These are phyloP conservation scores for Fulmarus glacialis DNA, from an alignment of 2,113 vertebrate genomes.

Conservation along the genomic window DNA sequence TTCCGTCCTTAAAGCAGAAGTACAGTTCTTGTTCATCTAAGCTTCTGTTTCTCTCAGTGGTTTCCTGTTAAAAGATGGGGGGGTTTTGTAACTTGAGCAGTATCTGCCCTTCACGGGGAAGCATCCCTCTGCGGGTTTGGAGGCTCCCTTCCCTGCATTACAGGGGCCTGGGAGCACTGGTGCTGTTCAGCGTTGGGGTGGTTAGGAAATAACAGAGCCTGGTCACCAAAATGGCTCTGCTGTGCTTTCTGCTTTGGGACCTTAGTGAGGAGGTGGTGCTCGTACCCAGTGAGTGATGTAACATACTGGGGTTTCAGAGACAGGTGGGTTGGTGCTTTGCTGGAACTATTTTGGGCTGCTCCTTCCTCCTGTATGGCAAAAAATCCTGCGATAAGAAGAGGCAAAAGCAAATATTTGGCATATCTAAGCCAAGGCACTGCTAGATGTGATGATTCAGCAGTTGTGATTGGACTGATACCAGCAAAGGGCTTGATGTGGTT, in stretches of 20 bases:
- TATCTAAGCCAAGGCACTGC: neutral
- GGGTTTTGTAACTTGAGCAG: neutral
- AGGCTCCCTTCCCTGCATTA: neutral
- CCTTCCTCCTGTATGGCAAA: neutral
- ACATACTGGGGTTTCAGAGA: neutral
- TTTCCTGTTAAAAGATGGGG: neutral
- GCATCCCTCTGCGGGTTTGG: neutral
- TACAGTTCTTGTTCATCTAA: neutral
- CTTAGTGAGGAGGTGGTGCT: neutral
- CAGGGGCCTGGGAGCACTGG: neutral
- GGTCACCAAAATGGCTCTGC: neutral
- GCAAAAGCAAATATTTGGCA: conserved; percentile 30
- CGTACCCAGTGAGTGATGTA: neutral
- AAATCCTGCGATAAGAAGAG: neutral
- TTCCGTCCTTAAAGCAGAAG: neutral
- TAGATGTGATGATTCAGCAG: conserved; percentile 39
- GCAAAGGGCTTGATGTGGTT: neutral
- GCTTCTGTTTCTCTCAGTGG: neutral
- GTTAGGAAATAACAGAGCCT: neutral
- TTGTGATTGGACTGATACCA: neutral
- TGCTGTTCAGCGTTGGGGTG: accelerated
- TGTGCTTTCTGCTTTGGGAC: neutral
- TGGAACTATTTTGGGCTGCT: neutral
- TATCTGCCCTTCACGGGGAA: neutral
- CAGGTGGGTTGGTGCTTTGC: neutral